A percentile compares a stretch with the other conserved stretches of the same genome.
phyloP scores from a whole-genome alignment of 2,888 invertebrate genomes.

The Melanargia galathea region DNA sequence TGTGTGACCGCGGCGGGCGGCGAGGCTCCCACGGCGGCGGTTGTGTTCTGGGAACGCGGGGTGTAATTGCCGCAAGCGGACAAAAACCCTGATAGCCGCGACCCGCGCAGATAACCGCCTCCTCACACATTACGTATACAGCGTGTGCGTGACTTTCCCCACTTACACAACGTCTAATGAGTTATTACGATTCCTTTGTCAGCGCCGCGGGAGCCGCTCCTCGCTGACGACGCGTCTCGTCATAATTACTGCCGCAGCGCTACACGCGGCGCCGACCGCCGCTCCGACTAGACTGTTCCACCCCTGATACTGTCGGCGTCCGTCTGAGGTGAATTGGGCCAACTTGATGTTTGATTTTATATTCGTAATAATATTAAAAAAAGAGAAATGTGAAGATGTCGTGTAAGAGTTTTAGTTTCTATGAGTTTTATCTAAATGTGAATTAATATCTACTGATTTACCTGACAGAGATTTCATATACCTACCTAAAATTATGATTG shows the following conservation, averaged over 20 bases:
- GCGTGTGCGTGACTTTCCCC: constrained; percentile 1
- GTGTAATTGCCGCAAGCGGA: background rate
- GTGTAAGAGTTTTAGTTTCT: too few relatives aligned
- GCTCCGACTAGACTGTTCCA: background rate
- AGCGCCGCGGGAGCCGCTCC: constrained; percentile 1
- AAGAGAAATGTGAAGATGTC: too few relatives aligned
- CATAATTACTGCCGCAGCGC: background rate
- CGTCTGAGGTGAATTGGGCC: background rate
- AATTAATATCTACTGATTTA: too few relatives aligned
- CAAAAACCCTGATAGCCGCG: constrained; percentile 1
- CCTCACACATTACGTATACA: background rate
- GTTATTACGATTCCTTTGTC: background rate
- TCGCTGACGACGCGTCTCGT: background rate
- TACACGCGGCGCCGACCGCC: background rate
- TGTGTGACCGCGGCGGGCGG: background rate
- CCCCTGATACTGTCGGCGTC: background rate
- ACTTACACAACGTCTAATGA: background rate
- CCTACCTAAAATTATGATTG: too few relatives aligned
- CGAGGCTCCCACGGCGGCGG: constrained; percentile 8
- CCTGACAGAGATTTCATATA: too few relatives aligned
- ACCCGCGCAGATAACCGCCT: background rate
- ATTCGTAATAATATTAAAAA: too few relatives aligned
- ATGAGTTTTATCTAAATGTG: too few relatives aligned
- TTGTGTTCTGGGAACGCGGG: background rate
- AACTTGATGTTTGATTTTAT: too few relatives aligned